Conservation (phyloP, 2,797 vertebrate species). For the Leptodactylus fallax region DNA sequence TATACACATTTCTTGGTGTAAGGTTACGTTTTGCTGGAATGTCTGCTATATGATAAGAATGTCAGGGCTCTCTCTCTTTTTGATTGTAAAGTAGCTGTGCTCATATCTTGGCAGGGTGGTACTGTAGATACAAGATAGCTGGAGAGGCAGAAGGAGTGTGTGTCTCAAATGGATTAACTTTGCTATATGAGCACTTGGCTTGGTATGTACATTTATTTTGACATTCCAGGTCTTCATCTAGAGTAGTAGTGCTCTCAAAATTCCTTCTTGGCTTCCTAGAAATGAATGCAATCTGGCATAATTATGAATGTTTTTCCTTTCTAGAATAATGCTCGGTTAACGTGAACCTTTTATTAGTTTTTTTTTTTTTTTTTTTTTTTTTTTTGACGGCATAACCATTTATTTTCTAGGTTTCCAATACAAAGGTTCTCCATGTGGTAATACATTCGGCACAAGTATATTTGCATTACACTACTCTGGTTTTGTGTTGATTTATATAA, state of each 20-base stretch:
- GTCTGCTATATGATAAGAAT: conserved; percentile 3
- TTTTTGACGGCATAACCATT: too few relatives aligned
- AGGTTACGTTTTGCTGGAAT: not conserved
- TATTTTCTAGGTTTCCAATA: too few relatives aligned
- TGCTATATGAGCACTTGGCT: conserved; percentile 9
- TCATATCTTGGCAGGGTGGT: not conserved
- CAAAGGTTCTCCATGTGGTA: too few relatives aligned
- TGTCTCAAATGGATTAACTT: not conserved
- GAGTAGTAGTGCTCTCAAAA: not conserved
- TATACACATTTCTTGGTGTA: not conserved
- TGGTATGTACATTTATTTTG: conserved; percentile 5
- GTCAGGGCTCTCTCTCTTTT: not conserved
- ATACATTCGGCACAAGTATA: too few relatives aligned
- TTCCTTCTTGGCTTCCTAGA: not conserved
- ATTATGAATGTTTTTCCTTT: not conserved
- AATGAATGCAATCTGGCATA: not conserved
- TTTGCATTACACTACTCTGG: too few relatives aligned
- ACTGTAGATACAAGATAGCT: not conserved
- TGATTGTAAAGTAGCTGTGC: not conserved
- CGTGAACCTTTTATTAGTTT: too few relatives aligned
- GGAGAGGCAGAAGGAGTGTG: not conserved
- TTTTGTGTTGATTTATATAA: too few relatives aligned
- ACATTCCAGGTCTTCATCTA: conserved; percentile 8
- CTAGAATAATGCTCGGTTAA: not conserved
- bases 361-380: too few relatives aligned